Evolutionary conservation across 2,888 invertebrate species (phyloP).

Genomic region (Yponomeuta cagnagella): DNA sequence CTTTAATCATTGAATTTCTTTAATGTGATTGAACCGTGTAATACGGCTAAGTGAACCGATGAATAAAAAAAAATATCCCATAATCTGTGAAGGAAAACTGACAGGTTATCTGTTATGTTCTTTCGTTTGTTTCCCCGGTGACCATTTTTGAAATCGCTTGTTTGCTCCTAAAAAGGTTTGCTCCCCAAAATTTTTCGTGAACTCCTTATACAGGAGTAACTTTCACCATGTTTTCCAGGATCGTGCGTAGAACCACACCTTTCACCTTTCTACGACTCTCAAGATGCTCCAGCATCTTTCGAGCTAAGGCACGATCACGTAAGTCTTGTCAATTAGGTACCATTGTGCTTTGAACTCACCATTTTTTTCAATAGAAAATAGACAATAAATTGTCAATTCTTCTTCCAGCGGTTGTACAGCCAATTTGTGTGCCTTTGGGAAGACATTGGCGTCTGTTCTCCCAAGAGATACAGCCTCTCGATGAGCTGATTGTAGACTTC

Average conservation of each 20-base stretch:
- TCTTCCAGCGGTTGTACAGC: not conserved
- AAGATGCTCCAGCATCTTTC: not conserved
- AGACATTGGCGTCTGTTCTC: slow-evolving; percentile 33
- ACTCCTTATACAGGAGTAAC: not conserved
- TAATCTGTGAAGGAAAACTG: too few species aligned
- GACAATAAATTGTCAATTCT: not conserved
- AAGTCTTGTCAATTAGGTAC: not conserved
- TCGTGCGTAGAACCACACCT: not conserved
- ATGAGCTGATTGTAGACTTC: slow-evolving; percentile 50
- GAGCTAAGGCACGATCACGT: not conserved
- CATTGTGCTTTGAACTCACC: too few species aligned
- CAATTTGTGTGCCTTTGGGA: not conserved
- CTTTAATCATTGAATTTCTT: too few species aligned
- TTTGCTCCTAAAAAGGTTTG: not conserved
- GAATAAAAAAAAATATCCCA: too few species aligned
- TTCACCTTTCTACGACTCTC: not conserved
- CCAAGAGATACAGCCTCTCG: slow-evolving; percentile 29
- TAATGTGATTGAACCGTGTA: too few species aligned
- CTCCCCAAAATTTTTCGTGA: not conserved
- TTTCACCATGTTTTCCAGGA: not conserved
- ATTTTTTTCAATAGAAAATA: not conserved
- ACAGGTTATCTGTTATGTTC: too few species aligned
- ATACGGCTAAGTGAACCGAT: too few species aligned
- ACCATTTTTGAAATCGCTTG: not conserved
- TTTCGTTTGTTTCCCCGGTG: not conserved